Conservation (phyloP, 2,888 invertebrate species). For the Orthosia gracilis region DNA sequence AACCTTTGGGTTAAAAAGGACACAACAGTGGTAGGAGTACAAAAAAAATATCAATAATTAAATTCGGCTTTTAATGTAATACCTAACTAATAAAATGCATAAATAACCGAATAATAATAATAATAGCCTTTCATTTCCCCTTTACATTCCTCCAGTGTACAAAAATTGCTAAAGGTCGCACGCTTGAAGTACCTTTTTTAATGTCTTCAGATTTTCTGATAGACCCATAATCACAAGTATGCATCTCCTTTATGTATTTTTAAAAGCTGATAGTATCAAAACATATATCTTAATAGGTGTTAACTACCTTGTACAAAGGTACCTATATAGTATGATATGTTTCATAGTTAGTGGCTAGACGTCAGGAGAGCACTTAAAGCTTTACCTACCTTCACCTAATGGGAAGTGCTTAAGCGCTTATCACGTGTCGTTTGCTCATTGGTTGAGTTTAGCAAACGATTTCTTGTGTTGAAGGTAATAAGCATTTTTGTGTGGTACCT, state of each 20-base stretch:
- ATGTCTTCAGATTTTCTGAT: no score
- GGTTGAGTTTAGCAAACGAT: background rate
- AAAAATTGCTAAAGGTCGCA: no score
- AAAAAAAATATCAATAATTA: no score
- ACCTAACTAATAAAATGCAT: no score
- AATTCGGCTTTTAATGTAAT: no score
- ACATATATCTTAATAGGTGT: background rate
- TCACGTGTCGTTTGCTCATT: slow-evolving; percentile 1
- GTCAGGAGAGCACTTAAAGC: background rate
- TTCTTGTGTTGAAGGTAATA: background rate
- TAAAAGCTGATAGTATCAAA: background rate
- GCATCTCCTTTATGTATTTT: background rate
- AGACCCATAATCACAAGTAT: background rate
- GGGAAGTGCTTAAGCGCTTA: slow-evolving; percentile 27
- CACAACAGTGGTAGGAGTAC: no score
- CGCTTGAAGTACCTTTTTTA: no score
- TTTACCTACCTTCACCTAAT: slow-evolving; percentile 21
- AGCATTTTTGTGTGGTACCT: background rate
- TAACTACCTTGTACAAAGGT: background rate
- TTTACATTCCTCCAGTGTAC: no score
- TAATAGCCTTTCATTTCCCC: no score
- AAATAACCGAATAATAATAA: no score
- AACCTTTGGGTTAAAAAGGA: no score
- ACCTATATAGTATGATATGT: background rate
- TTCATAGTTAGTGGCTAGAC: slow-evolving; percentile 2